Percentiles rank a stretch among this genome's conserved stretches.
Evolutionary conservation across 1,140 invertebrate species (phyloP).

Genomic region (Pseudachorutes palmiensis): DNA sequence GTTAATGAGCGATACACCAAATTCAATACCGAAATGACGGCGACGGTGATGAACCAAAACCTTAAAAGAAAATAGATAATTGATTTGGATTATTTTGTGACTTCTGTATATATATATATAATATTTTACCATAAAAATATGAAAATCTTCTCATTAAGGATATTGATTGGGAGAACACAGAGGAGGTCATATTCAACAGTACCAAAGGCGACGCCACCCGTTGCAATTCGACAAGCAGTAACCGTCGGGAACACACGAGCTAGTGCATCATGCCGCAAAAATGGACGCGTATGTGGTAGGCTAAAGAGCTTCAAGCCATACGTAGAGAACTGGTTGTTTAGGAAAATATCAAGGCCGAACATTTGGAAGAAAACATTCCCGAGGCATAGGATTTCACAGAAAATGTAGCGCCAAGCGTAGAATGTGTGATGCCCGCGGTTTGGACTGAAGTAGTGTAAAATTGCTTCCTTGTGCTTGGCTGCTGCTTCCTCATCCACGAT

Average conservation of each 20-base stretch:
- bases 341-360: slow-evolving; percentile 42
- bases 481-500: slow-evolving; percentile 4
- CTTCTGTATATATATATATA: too few relatives aligned
- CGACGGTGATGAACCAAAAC: slow-evolving; percentile 68
- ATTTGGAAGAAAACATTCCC: slow-evolving; percentile 43
- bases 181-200: slow-evolving; percentile 39
- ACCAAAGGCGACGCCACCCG: slow-evolving; percentile 17
- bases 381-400: slow-evolving; percentile 43
- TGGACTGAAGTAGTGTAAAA: slow-evolving; percentile 7
- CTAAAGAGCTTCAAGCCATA: slow-evolving; percentile 42
- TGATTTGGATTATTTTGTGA: too few relatives aligned
- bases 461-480: slow-evolving; percentile 13
- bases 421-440: slow-evolving; percentile 11
- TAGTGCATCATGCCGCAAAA: slow-evolving; percentile 32
- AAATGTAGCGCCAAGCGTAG: slow-evolving; percentile 35
- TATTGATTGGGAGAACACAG: slow-evolving; percentile 65
- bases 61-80: slow-evolving; percentile 50
- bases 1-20: slow-evolving; percentile 51
- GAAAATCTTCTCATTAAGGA: slow-evolving; percentile 73
- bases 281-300: slow-evolving; percentile 33
- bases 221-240: slow-evolving; percentile 58
- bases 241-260: slow-evolving; percentile 38
- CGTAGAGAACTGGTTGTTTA: slow-evolving; percentile 42
- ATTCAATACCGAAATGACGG: slow-evolving; percentile 53
- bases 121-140: slow-evolving; percentile 59